Percentiles rank a stretch among this genome's conserved stretches.
These are phyloP conservation scores for Gymnosoma rotundatum DNA, from an alignment of 2,888 invertebrate genomes.

Conservation along the genomic window DNA sequence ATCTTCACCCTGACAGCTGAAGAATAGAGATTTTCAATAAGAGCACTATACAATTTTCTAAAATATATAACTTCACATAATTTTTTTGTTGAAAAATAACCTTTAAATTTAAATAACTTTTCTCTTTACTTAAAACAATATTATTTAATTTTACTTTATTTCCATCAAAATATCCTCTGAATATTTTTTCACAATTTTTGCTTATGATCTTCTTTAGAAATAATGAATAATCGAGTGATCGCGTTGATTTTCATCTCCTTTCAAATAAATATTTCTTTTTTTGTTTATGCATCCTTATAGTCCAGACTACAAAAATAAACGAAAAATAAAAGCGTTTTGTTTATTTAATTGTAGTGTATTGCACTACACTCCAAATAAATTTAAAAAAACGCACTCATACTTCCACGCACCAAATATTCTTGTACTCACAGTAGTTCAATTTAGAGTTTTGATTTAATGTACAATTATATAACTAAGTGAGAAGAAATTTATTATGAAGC, in stretches of 20 bases:
- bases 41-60: no score
- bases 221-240: conserved; percentile 39
- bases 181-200: neutral
- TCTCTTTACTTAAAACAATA: no score
- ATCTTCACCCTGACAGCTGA: no score
- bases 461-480: no score
- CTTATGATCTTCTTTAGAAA: conserved; percentile 10
- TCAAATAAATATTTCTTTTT: conserved; percentile 36
- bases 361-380: neutral
- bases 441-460: neutral
- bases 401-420: neutral
- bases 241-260: conserved; percentile 54
- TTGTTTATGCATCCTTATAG: conserved; percentile 34
- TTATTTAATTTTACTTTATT: no score
- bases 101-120: no score
- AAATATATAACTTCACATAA: no score
- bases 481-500: no score
- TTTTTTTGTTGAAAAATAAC: no score
- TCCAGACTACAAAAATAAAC: neutral
- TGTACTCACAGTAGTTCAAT: conserved; percentile 36
- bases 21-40: no score
- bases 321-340: neutral
- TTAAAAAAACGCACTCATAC: neutral
- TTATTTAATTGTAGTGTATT: conserved; percentile 19
- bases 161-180: no score